These are phyloP conservation scores for Zingel zingel DNA, from an alignment of 2,113 vertebrate genomes.

Conservation along the genomic window DNA sequence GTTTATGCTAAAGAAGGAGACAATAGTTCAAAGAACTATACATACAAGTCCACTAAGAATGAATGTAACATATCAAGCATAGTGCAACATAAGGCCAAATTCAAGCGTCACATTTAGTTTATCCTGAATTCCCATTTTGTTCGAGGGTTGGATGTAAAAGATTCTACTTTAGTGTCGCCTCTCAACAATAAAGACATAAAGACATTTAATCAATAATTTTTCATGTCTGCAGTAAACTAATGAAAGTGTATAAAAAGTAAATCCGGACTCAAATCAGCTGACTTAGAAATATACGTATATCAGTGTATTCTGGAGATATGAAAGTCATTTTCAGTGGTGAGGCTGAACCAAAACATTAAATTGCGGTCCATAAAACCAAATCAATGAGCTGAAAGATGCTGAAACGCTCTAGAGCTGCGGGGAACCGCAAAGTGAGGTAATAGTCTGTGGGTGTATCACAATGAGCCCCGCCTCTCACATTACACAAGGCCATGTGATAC, in stretches of 20 bases:
- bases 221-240: not conserved
- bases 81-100: not conserved
- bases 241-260: not conserved
- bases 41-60: not conserved
- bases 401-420: not conserved
- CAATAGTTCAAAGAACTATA: not conserved
- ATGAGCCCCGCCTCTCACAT: not conserved
- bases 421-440: not conserved
- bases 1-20: not conserved
- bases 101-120: not conserved
- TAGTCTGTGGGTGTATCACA: not conserved
- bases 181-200: too few relatives aligned
- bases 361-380: too few relatives aligned
- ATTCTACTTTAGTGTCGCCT: not conserved
- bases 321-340: not conserved
- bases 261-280: not conserved
- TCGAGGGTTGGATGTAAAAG: not conserved
- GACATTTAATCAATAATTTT: not conserved
- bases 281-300: not conserved
- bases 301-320: not conserved
- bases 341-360: not conserved
- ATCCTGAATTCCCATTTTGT: not conserved
- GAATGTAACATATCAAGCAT: not conserved
- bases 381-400: not conserved
- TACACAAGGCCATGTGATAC: not conserved